phyloP scores from a whole-genome alignment of 2,113 vertebrate species.

The Eupsittula cactorum region DNA sequence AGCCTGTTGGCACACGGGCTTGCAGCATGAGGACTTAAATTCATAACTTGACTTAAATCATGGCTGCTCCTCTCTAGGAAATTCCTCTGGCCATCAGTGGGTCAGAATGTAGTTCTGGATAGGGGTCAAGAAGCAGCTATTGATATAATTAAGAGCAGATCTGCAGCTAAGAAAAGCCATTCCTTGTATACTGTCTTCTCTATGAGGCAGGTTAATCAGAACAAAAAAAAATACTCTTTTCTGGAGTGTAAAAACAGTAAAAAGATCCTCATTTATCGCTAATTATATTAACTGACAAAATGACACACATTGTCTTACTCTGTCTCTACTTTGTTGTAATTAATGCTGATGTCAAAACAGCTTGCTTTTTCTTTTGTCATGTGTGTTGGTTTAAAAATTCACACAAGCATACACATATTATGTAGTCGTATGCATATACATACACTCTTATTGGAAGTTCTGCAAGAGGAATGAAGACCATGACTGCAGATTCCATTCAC shows the following conservation, averaged over 20 bases:
- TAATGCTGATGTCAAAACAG: background rate
- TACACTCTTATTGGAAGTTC: background rate
- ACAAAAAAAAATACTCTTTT: background rate
- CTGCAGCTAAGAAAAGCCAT: background rate
- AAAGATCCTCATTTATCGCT: background rate
- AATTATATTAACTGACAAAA: background rate
- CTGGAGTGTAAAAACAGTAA: background rate
- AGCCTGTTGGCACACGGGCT: rapidly evolving
- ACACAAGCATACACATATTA: background rate
- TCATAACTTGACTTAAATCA: background rate
- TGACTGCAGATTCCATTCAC: background rate
- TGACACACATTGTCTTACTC: background rate
- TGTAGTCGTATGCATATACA: background rate
- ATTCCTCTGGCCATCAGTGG: background rate
- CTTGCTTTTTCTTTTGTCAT: background rate
- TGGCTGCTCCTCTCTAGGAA: background rate
- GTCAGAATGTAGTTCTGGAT: background rate
- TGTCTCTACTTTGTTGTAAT: background rate
- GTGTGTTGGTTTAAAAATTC: background rate
- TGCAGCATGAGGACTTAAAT: background rate
- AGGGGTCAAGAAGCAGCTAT: background rate
- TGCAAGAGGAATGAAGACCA: background rate
- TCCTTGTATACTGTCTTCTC: background rate
- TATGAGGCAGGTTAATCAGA: background rate
- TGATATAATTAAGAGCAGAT: background rate